A percentile compares a stretch with the other conserved stretches of the same genome.
Evolutionary conservation across 1,140 invertebrate genomes (phyloP).

Genomic region (Steinernema khuongi): DNA sequence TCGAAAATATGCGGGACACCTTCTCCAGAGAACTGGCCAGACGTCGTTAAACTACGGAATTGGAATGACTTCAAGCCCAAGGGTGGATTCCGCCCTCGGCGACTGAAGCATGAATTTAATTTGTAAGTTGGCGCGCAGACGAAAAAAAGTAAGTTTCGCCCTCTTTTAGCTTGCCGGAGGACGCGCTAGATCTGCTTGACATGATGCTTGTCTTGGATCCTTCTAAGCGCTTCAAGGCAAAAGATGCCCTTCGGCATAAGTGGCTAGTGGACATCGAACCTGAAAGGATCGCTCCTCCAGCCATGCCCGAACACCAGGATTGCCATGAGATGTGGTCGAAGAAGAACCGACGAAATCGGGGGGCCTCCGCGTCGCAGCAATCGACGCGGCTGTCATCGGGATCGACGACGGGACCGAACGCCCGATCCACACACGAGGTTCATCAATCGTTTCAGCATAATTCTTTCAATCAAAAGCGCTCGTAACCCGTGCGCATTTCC

Average conservation of each 20-base stretch:
- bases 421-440: neutral
- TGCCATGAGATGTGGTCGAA: conserved; percentile 99
- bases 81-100: conserved; percentile 2
- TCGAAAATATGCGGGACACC: conserved; percentile 90
- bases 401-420: neutral
- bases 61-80: conserved; percentile 57
- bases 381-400: conserved; percentile 17
- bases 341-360: conserved; percentile 31
- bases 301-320: conserved; percentile 86
- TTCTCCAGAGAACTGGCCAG: conserved; percentile 92
- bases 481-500: too few species aligned
- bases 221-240: conserved; percentile 81
- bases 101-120: conserved; percentile 73
- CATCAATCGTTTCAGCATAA: too few species aligned
- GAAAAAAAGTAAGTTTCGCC: conserved; percentile 18
- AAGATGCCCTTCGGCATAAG: conserved; percentile 82
- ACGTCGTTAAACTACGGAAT: conserved; percentile 76
- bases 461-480: too few species aligned
- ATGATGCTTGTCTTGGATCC: conserved; percentile 94
- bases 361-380: conserved; percentile 13
- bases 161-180: conserved; percentile 69
- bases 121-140: too few species aligned
- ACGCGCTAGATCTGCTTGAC: conserved; percentile 86
- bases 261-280: conserved; percentile 88
- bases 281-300: conserved; percentile 66